Conservation (phyloP, 2,113 vertebrate genomes). For the Neomonachus schauinslandi region DNA sequence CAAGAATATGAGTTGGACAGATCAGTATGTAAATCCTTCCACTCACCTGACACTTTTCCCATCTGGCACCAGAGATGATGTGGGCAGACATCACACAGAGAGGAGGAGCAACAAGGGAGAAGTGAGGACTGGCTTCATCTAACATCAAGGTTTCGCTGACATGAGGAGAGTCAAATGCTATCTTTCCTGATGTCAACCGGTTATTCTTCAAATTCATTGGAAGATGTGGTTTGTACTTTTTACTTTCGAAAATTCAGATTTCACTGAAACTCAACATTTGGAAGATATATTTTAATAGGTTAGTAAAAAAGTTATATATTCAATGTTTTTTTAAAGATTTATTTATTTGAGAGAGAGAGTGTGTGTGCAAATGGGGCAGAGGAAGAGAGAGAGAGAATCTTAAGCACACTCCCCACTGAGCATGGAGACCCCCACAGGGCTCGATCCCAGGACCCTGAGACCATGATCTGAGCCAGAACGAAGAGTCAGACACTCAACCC, state of each 20-base stretch:
- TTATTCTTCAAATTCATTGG: background rate
- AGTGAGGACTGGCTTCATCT: background rate
- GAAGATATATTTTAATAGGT: background rate
- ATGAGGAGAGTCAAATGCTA: accelerated
- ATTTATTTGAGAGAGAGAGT: background rate
- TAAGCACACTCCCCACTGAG: background rate
- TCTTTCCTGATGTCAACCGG: background rate
- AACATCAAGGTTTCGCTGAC: background rate
- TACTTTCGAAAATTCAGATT: background rate
- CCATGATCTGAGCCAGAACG: background rate
- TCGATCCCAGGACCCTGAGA: background rate
- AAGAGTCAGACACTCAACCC: background rate
- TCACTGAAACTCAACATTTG: background rate
- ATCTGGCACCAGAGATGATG: accelerated
- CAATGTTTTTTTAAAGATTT: too few species aligned
- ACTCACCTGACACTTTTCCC: too few species aligned
- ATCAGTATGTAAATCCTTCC: background rate
- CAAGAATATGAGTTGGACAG: background rate
- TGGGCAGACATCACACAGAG: background rate
- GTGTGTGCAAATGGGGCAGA: background rate
- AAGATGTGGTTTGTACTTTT: background rate
- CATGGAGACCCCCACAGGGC: background rate
- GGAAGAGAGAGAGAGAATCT: background rate
- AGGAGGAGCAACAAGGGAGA: accelerated
- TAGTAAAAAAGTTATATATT: background rate